Percentiles rank a stretch among this genome's conserved stretches.
These are phyloP conservation scores for Heliconius melpomene DNA, from an alignment of 1,140 invertebrate species.

Conservation along the genomic window DNA sequence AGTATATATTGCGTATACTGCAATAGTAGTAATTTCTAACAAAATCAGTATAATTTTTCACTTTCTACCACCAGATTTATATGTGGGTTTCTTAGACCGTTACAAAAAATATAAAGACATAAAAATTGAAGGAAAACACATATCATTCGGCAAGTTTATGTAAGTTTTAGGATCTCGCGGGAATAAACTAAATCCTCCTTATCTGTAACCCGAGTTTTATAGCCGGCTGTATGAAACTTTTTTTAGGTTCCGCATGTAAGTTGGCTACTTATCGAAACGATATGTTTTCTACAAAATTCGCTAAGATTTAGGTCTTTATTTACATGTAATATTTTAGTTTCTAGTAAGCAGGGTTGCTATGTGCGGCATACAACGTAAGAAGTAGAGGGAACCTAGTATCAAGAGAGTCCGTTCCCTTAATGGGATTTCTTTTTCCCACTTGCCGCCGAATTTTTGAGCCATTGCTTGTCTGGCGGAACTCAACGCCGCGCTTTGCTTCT, in stretches of 20 bases:
- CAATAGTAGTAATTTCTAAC: not conserved
- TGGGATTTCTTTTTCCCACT: no score
- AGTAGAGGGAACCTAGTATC: no score
- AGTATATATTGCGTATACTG: no score
- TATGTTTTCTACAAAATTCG: not conserved
- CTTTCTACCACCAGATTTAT: not conserved
- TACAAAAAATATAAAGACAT: slow-evolving; percentile 6
- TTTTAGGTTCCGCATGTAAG: not conserved
- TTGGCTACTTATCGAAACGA: not conserved
- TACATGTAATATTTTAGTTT: no score
- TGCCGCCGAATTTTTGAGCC: no score
- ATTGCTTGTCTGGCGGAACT: no score
- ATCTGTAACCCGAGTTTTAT: slow-evolving; percentile 13
- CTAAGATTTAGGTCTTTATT: not conserved
- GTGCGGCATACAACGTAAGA: no score
- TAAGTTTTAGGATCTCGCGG: slow-evolving; percentile 22
- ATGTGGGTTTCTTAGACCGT: not conserved
- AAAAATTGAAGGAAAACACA: slow-evolving; percentile 19
- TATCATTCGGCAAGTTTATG: slow-evolving; percentile 17
- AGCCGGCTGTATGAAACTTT: slow-evolving; percentile 5
- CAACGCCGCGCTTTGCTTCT: no score
- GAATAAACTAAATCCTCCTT: not conserved
- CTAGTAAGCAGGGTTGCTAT: no score
- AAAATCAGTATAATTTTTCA: not conserved
- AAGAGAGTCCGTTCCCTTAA: no score